These are phyloP conservation scores for Drosophila kohkoa DNA, from an alignment of 1,140 invertebrate genomes.

Conservation along the genomic window DNA sequence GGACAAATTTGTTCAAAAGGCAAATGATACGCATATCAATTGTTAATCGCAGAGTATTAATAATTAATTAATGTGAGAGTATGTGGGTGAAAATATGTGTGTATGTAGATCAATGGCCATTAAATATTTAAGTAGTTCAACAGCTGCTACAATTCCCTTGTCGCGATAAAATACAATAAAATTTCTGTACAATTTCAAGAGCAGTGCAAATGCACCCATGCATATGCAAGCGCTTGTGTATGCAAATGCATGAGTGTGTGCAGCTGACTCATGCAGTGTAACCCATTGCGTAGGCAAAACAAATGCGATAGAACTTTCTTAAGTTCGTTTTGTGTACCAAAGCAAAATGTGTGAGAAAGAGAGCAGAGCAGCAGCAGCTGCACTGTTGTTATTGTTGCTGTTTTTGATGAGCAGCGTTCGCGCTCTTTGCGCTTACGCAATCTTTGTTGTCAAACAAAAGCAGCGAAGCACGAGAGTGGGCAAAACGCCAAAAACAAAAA, in stretches of 20 bases:
- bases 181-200: conserved; percentile 5
- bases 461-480: conserved; percentile 31
- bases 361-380: conserved; percentile 13
- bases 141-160: conserved; percentile 51
- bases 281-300: conserved; percentile 15
- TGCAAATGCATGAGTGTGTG: background rate
- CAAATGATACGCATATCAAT: conserved; percentile 35
- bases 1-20: conserved; percentile 26
- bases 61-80: conserved; percentile 27
- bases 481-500: conserved; percentile 57
- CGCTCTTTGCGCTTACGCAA: conserved; percentile 62
- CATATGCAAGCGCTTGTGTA: background rate
- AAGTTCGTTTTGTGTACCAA: background rate
- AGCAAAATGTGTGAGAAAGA: background rate
- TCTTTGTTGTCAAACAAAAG: conserved; percentile 78
- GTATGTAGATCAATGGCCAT: conserved; percentile 52
- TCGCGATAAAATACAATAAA: conserved; percentile 7
- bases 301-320: conserved; percentile 14
- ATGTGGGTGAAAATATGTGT: conserved; percentile 5
- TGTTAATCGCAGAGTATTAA: conserved; percentile 39
- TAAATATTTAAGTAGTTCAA: conserved; percentile 39
- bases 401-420: conserved; percentile 7
- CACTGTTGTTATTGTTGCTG: background rate
- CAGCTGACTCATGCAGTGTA: conserved; percentile 33
- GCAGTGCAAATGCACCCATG: background rate